A percentile compares a stretch with the other conserved stretches of the same genome.
These are phyloP conservation scores for Oscheius sp. DNA, from an alignment of 2,888 invertebrate genomes.

Conservation along the genomic window DNA sequence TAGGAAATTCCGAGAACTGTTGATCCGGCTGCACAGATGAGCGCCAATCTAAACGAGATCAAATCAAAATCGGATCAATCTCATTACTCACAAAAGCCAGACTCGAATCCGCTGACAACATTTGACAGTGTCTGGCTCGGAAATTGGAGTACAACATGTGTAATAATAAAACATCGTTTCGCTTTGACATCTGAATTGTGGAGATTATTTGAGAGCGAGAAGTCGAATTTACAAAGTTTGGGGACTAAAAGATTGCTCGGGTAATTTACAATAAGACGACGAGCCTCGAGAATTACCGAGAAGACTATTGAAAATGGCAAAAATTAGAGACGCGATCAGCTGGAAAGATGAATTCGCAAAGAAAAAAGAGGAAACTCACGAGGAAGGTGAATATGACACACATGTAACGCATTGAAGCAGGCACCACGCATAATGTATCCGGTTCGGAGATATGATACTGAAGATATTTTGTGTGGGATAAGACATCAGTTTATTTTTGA, in stretches of 20 bases:
- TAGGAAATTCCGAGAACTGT: conserved; percentile 52
- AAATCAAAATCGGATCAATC: neutral
- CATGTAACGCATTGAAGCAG: conserved; percentile 57
- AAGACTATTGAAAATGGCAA: conserved; percentile 56
- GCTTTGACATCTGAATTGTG: conserved; percentile 52
- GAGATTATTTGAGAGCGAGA: neutral
- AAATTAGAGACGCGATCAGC: conserved; percentile 50
- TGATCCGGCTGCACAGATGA: conserved; percentile 54
- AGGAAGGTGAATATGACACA: conserved; percentile 58
- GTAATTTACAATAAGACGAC: conserved; percentile 53
- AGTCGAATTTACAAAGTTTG: neutral
- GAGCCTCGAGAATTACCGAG: conserved; percentile 53
- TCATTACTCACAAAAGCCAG: conserved; percentile 56
- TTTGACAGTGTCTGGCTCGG: conserved; percentile 31
- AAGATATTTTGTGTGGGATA: neutral
- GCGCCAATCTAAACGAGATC: conserved; percentile 49
- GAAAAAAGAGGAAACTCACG: conserved; percentile 2
- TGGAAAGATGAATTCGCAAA: conserved; percentile 8
- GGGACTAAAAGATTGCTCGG: conserved; percentile 42
- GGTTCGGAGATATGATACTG: conserved; percentile 57
- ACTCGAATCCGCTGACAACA: conserved; percentile 57
- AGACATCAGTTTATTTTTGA: conserved; percentile 7
- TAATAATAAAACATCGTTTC: conserved; percentile 65
- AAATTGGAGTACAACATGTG: conserved; percentile 53
- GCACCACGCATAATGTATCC: conserved; percentile 60